Conservation (phyloP, 2,113 vertebrate species). For the Aix galericulata region DNA sequence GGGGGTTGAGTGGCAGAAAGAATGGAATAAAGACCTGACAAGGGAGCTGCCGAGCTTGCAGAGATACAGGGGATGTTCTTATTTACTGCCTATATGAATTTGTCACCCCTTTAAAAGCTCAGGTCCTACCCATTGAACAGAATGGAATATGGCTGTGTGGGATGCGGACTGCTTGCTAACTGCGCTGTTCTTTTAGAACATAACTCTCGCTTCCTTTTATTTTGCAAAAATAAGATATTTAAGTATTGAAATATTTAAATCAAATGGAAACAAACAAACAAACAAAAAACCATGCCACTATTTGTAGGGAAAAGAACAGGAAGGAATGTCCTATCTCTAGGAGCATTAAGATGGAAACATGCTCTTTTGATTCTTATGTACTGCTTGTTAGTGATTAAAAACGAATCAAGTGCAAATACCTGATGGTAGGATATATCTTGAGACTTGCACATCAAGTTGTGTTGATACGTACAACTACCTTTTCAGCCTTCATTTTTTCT, state of each 20-base stretch:
- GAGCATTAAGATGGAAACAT: rapidly evolving
- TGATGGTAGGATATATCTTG: not conserved
- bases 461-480: not conserved
- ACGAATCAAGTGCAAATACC: not conserved
- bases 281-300: too few species aligned
- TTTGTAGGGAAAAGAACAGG: not conserved
- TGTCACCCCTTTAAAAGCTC: not conserved
- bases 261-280: not conserved
- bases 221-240: not conserved
- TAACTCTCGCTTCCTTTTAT: not conserved
- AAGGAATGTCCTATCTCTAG: not conserved
- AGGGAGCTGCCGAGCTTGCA: not conserved
- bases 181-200: not conserved
- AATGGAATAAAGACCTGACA: not conserved
- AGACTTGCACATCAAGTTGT: not conserved
- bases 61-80: not conserved
- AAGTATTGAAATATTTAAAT: not conserved
- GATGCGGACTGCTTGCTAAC: not conserved
- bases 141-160: not conserved
- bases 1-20: not conserved
- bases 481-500: slow-evolving; percentile 13
- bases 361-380: not conserved
- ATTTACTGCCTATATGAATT: not conserved
- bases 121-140: not conserved
- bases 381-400: not conserved